Base-by-base conservation (phyloP, 2,113 vertebrate genomes). In the Elanus axillaris region DNA sequence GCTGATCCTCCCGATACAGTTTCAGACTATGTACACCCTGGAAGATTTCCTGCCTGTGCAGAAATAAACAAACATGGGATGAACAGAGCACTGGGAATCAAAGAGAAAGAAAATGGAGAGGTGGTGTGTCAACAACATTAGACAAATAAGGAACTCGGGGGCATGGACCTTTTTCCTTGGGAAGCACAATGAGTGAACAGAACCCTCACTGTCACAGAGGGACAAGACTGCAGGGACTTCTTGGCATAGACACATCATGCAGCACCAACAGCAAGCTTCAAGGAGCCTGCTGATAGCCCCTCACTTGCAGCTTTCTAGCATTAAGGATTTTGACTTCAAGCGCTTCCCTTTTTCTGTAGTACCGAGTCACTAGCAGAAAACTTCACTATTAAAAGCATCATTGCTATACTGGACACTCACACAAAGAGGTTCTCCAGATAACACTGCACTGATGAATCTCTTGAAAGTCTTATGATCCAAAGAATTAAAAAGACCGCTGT, bases 171-270 rank as follows among this genome's bases (percentile, higher is more conserved):
- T 80, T 42, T 23, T 1, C 1, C n/a, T 50, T 17, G 11, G 32
- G 26, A 77, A 93, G 23, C 0, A 4, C 29, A 62, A 23, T 2
- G 29, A 59, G 14, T 1, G 32, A 94, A 45, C 23, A 72, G 72
- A 93, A 43, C 31, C 21, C 43, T 53, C 14, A 2, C 45, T 8
- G 25, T 4, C 5, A 3, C 29, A 72, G 42, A 34, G 31, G 21
- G 27, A 7, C 32, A 73, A 23, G 25, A 58, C 0, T 36, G 19
- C 9, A 0, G 2, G 47, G 25, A 69, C 60, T 78, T 32, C 25
- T 14, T 58, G 50, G 36, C 21, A 58, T 0, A 64, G 21, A 36
- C 62, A 67, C 38, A 64, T 11, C 66, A 36, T 2, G 1, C 53
- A 66, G 59, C 27, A 48, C 0, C 0, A 81, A 67, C 47, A 42